phyloP scores from a whole-genome alignment of 2,888 invertebrate genomes.

The Belgica antarctica region DNA sequence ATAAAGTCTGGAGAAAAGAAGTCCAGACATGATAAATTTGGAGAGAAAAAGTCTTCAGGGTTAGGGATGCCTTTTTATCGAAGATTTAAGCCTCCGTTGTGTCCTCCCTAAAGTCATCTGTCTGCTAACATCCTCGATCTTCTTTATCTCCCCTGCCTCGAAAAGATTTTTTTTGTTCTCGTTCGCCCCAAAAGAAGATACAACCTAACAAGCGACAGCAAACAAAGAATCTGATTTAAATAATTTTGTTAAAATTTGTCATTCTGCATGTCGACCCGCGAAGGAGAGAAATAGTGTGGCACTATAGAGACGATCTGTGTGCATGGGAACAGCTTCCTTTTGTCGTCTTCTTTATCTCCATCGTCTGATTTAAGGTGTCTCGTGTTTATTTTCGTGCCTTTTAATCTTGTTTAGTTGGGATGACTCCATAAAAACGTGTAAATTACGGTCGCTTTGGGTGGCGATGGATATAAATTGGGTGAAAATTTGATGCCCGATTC shows the following conservation, averaged over 20 bases:
- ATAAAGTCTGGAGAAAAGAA: neutral
- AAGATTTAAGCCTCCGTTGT: no score
- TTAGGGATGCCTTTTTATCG: no score
- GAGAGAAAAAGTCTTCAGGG: no score
- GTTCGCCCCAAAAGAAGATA: neutral
- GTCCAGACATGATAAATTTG: slow-evolving; percentile 19
- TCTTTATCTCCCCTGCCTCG: no score
- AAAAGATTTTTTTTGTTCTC: neutral
- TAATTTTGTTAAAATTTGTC: slow-evolving; percentile 10
- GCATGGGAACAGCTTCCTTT: no score
- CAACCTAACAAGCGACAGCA: neutral
- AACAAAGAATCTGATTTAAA: neutral
- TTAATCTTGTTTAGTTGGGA: no score
- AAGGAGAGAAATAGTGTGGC: no score
- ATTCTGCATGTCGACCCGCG: neutral
- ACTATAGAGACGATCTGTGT: no score
- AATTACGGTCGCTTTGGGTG: neutral
- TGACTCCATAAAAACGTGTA: neutral
- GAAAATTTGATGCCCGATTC: no score
- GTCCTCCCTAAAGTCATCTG: no score
- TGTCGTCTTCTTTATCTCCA: no score
- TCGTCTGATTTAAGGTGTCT: neutral
- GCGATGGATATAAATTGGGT: neutral
- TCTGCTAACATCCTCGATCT: no score
- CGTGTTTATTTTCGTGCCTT: neutral